Conservation (phyloP, 2,113 vertebrate genomes). For the Onychorhynchus coronatus region DNA sequence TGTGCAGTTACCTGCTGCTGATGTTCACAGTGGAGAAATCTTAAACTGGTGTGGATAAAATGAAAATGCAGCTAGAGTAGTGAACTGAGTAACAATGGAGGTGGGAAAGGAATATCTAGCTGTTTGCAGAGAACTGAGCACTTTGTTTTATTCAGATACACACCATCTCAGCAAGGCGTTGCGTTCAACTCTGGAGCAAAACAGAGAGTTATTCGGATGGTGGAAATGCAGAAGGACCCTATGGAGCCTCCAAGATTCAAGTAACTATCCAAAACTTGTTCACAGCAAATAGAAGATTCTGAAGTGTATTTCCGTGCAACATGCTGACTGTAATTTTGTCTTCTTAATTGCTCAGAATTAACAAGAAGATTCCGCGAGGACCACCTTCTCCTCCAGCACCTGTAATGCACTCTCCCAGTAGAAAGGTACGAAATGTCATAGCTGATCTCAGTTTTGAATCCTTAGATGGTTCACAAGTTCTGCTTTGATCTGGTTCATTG, state of each 20-base stretch:
- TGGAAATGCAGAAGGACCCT: conserved; percentile 99
- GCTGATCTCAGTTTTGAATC: neutral
- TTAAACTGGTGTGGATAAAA: neutral
- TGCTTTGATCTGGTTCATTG: neutral
- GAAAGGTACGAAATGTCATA: conserved; percentile 80
- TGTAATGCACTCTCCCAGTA: conserved; percentile 98
- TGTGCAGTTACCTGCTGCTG: neutral
- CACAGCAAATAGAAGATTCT: neutral
- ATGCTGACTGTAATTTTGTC: neutral
- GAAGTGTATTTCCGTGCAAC: neutral
- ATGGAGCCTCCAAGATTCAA: conserved; percentile 98
- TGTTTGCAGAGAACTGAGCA: neutral
- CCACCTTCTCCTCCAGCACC: conserved; percentile 96
- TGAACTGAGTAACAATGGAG: neutral
- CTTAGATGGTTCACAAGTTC: neutral
- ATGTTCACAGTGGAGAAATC: neutral
- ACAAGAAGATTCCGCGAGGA: conserved; percentile 97
- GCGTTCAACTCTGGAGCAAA: conserved; percentile 98
- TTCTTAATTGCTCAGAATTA: conserved; percentile 82
- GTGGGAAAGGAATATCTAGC: neutral
- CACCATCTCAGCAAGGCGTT: conserved; percentile 96
- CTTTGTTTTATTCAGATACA: conserved; percentile 81
- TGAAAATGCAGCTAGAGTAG: neutral
- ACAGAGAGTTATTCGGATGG: conserved; percentile 98
- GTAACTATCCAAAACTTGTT: conserved; percentile 69